Evolutionary conservation across 2,888 invertebrate species (phyloP), one percentile per base, ranked within the genome.

Genomic region (Anodontia alba): DNA sequence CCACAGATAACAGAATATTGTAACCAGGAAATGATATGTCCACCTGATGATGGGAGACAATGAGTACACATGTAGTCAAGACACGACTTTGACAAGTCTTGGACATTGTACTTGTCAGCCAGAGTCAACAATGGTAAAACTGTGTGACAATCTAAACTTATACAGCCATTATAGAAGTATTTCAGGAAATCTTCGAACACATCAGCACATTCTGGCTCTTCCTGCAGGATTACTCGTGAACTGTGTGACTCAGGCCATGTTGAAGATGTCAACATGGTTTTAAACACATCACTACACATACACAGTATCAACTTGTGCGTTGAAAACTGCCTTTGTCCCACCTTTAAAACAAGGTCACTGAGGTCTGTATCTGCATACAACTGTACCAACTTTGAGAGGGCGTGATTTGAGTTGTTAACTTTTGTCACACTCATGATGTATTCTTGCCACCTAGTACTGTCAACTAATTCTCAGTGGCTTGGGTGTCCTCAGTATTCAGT

Each of bases 51-150:
- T 7, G 98, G 98, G 90, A 97, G 96, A 1, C 98, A 97, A 94
- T 98, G 97, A 89, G 96, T 96, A 72, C 96, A 96, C 98, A 99
- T 98, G 94, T 97, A 99, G 79, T 96, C 96, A 42, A 97, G 96
- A 94, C 98, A 98, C 17, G 98, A 95, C 10, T 96, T 95, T 84
- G 97, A 97, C 91, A 99, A 95, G 95, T 98, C 98, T 96, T 96
- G 97, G 20, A 99, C 97, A 95, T 98, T 98, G 95, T 99, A 99
- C 95, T 99, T 99, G 95, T 99, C 99, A 54, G 98, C 98, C 77
- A 99, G 95, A 15, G 97, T 97, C 73, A 99, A 95, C 88, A 98
- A 96, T 8, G 98, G 97, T 95, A 98, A 96, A 70, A 98, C 98
- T 82, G 97, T 97, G 74, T 96, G 96, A 88, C 98, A 96, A 8